Evolutionary conservation across 1,140 invertebrate species (phyloP).

Genomic region (Micrasema longulum): DNA sequence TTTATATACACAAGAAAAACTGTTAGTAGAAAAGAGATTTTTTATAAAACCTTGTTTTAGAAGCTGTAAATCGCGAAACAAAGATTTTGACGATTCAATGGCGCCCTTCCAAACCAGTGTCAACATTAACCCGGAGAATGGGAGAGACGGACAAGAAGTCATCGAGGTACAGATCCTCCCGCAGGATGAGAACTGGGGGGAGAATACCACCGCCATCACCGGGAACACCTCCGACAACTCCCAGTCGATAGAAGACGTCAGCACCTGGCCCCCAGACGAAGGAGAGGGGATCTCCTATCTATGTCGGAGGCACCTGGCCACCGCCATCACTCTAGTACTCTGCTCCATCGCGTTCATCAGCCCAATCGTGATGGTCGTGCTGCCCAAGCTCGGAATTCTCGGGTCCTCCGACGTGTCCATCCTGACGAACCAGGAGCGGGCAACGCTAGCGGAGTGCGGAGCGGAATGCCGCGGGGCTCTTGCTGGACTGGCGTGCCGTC

Average conservation of each 20-base stretch:
- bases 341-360: slow-evolving; percentile 89
- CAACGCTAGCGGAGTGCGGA: slow-evolving; percentile 57
- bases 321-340: slow-evolving; percentile 80
- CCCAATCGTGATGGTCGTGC: slow-evolving; percentile 92
- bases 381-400: slow-evolving; percentile 90
- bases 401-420: slow-evolving; percentile 43
- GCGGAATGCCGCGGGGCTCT: slow-evolving; percentile 85
- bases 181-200: slow-evolving; percentile 98
- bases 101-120: slow-evolving; percentile 85
- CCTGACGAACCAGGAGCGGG: slow-evolving; percentile 42
- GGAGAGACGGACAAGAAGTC: slow-evolving; percentile 80
- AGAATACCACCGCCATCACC: slow-evolving; percentile 96
- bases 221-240: slow-evolving; percentile 96
- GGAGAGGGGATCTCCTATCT: slow-evolving; percentile 79
- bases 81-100: slow-evolving; percentile 68
- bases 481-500: slow-evolving; percentile 91
- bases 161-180: slow-evolving; percentile 94
- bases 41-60: slow-evolving; percentile 55
- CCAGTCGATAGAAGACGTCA: slow-evolving; percentile 91
- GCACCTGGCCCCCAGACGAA: slow-evolving; percentile 81
- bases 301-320: slow-evolving; percentile 84
- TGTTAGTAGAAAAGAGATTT: no score
- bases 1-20: no score
- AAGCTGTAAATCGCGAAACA: slow-evolving; percentile 66
- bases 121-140: slow-evolving; percentile 77